These are phyloP conservation scores for Cosmia pyralina DNA, from an alignment of 2,888 invertebrate genomes.

Conservation along the genomic window DNA sequence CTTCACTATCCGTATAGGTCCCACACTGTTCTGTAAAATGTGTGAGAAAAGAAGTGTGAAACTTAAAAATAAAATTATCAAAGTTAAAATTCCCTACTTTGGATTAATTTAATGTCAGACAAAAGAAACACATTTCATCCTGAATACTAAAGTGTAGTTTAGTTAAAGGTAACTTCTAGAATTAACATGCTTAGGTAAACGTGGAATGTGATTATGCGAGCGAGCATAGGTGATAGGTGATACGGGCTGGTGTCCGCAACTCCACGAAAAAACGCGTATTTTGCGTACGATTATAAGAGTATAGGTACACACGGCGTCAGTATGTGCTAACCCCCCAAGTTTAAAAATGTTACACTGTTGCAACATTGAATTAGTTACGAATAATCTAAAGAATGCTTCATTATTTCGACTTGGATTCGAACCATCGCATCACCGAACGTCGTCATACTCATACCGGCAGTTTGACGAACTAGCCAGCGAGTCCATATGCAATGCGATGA, in stretches of 20 bases:
- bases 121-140: not conserved
- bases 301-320: no score
- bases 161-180: not conserved
- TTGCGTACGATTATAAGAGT: not conserved
- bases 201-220: not conserved
- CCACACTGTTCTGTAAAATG: conserved; percentile 93
- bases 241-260: not conserved
- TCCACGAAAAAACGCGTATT: not conserved
- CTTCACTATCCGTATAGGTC: conserved; percentile 94
- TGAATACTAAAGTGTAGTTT: not conserved
- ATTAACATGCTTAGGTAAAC: not conserved
- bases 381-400: no score
- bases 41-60: not conserved
- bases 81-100: not conserved
- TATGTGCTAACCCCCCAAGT: no score
- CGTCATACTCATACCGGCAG: no score
- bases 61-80: not conserved
- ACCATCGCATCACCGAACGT: no score
- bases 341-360: no score
- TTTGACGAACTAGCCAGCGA: no score
- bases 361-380: no score
- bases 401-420: no score
- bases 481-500: no score
- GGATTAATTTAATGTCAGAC: not conserved
- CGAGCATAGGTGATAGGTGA: no score